Conservation (phyloP, 2,888 invertebrate species). For the Hypena proboscidalis region DNA sequence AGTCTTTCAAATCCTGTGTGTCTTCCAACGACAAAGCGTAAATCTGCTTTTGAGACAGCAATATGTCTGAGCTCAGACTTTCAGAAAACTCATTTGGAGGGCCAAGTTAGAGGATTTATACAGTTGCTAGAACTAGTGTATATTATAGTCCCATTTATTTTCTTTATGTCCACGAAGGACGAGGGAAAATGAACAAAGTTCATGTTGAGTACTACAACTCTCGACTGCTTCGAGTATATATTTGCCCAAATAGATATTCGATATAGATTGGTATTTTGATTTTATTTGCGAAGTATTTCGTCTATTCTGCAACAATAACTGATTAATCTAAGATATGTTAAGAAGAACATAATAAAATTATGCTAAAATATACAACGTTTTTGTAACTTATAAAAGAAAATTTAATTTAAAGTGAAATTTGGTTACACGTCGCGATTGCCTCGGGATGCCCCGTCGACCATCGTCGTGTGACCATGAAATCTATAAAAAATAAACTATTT, state of each 20-base stretch:
- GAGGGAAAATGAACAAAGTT: slow-evolving; percentile 4
- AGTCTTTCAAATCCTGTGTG: slow-evolving; percentile 2
- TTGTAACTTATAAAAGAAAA: too few relatives aligned
- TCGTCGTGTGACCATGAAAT: too few relatives aligned
- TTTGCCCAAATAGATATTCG: neutral
- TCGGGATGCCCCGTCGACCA: too few relatives aligned
- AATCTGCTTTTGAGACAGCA: slow-evolving; percentile 4
- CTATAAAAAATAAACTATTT: too few relatives aligned
- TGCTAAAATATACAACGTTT: too few relatives aligned
- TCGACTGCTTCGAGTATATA: neutral
- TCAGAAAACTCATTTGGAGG: slow-evolving; percentile 13
- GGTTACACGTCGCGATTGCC: too few relatives aligned
- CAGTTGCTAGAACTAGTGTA: slow-evolving; percentile 8
- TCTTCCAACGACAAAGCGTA: neutral
- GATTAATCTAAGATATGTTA: too few relatives aligned
- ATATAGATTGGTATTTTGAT: neutral
- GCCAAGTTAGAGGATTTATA: slow-evolving; percentile 12
- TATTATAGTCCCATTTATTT: slow-evolving; percentile 5
- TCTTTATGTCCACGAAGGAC: slow-evolving; percentile 6
- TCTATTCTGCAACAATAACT: too few relatives aligned
- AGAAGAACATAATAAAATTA: too few relatives aligned
- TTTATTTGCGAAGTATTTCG: neutral
- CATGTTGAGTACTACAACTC: slow-evolving; percentile 3
- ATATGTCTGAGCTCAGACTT: slow-evolving; percentile 13
- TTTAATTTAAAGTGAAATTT: too few relatives aligned